Evolutionary conservation across 2,888 invertebrate species (phyloP), one percentile per base, ranked within the genome.

Genomic region (Eudemis profundana): DNA sequence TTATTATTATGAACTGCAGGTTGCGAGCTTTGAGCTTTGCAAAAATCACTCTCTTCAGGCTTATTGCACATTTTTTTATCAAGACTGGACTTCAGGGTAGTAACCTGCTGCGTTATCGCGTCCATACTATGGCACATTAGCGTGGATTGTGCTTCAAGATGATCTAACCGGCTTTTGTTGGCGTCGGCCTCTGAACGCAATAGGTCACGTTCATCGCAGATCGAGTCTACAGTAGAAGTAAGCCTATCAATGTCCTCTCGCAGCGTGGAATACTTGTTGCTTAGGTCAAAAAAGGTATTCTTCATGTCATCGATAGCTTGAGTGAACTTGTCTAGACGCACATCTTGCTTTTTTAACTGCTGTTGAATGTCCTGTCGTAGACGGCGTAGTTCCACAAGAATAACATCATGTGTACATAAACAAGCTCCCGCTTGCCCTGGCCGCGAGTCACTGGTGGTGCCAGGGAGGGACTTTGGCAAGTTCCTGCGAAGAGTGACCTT

Each of bases 171-270:
- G 23, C 21, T n/a, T n/a, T 23, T 21, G 23, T 46, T 46, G 12
- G 46, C 21, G 21, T 46, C 46, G 0, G n/a, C 23, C 23, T 46
- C 46, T 4, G 46, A 21, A n/a, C 23, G 23, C n/a, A 46, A 12
- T n/a, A 46, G n/a, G 12, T 46, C 46, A n/a, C 46, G 46, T 46
- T 46, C 46, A 21, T 46, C 46, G 12, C 46, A 12, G n/a, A 23
- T n/a, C 2, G n/a, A 4, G 0, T 46, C 46, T n/a, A 23, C 23
- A 0, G 46, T 23, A 12, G 46, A 23, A 5, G 12, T n/a, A 2
- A 46, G 23, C n/a, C 10, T 46, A 12, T 46, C 46, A 23, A 46
- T n/a, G n/a, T 46, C 46, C n/a, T 10, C 23, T 3, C 23, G 23
- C 46, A 46, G 19, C 3, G 23, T 23, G 4, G 46, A 21, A 17